These are phyloP conservation scores for Sebastes miniatus DNA, from an alignment of 2,797 vertebrate genomes.

Conservation along the genomic window DNA sequence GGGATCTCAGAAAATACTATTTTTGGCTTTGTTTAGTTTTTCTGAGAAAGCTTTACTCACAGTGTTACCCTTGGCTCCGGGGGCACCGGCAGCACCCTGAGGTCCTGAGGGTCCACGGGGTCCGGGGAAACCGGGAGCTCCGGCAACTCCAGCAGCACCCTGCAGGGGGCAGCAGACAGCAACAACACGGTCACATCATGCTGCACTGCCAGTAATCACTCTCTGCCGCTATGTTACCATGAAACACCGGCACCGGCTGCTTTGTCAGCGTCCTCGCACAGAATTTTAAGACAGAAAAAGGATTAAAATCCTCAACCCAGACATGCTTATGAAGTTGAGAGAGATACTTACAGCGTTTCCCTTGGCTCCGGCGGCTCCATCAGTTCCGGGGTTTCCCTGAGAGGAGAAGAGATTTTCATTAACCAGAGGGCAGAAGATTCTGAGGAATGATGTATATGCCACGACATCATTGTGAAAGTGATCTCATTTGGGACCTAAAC, in stretches of 20 bases:
- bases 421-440: neutral
- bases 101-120: conserved; percentile 93
- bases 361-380: conserved; percentile 92
- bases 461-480: neutral
- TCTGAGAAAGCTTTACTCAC: conserved; percentile 81
- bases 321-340: neutral
- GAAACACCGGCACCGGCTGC: neutral
- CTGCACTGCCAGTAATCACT: neutral
- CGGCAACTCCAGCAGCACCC: conserved; percentile 93
- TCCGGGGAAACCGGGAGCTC: conserved; percentile 97
- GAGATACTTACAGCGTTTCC: conserved; percentile 88
- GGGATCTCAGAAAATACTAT: neutral
- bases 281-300: neutral
- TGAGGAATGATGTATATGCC: neutral
- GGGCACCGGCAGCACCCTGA: conserved; percentile 88
- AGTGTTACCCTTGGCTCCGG: conserved; percentile 95
- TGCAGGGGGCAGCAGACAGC: conserved; percentile 78
- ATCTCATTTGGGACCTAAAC: neutral
- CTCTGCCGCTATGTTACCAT: neutral
- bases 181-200: conserved; percentile 34
- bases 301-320: conserved; percentile 1
- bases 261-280: neutral
- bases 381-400: conserved; percentile 93
- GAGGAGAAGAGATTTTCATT: neutral
- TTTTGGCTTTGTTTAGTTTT: neutral